Evolutionary conservation across 1,140 invertebrate genomes (phyloP), one percentile per base, ranked within the genome.

Genomic region (Ectropis grisescens): DNA sequence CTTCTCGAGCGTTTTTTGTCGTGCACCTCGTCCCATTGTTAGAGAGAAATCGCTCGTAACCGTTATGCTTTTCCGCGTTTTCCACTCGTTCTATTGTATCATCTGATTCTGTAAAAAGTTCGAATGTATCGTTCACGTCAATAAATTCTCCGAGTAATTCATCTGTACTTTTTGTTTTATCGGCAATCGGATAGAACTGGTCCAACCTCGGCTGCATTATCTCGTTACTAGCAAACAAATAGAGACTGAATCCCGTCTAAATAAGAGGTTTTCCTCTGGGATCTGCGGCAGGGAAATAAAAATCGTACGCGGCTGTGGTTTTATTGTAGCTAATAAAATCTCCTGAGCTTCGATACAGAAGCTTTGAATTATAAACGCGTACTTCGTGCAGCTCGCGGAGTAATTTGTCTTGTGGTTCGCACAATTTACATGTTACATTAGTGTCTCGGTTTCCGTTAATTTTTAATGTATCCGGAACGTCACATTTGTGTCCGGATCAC

Each of bases 31-130:
- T 56, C 49, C 51, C 48, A 66, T 70, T 61, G 51, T 62, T 53
- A 44, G 36, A 46, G 44, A 58, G 58, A 59, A 59, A 64, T 65
- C 55, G 57, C 51, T 64, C 37, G 56, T 58, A 58, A 70, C 66
- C 44, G 57, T 58, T 51, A 54, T 54, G 44, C 50, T 58, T 70
- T 61, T 59, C 53, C 42, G 43, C 43, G 34, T 42, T 50, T 58
- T 39, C 40, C 40, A 31, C 35, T 28, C 16, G 8, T 43, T 46
- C n/a, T 52, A 45, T 49, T 44, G 28, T 24, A 26, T 28, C 25
- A 28, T 24, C 37, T 27, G 31, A 19, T 4, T 19, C 16, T 3
- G 16, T 8, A 19, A 19, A 19, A 19, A 19, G 8, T 3, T 19
- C 8, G 16, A 8, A 19, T n/a, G n/a, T n/a, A n/a, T n/a, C n/a